These are phyloP conservation scores for Mola mola DNA, from an alignment of 2,113 vertebrate species.

Conservation along the genomic window DNA sequence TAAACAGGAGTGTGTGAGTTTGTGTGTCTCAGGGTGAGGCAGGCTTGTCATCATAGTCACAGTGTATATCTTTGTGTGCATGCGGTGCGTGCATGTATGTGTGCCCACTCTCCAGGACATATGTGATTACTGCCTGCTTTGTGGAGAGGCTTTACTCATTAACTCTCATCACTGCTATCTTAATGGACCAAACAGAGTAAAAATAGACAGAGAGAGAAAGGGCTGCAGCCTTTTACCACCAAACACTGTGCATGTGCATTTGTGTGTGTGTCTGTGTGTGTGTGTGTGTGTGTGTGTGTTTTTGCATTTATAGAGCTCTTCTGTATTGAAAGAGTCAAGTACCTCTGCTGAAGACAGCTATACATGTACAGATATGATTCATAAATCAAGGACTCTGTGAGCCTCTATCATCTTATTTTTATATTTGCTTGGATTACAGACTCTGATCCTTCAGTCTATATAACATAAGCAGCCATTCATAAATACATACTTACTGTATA, in stretches of 20 bases:
- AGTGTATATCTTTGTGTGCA: constrained; percentile 2
- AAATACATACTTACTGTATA: no score
- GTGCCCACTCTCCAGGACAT: constrained; percentile 36
- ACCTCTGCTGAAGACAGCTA: not conserved
- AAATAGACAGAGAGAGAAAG: constrained; percentile 74
- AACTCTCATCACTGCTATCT: constrained; percentile 79
- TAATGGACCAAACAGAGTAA: constrained; percentile 79
- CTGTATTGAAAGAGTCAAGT: not conserved
- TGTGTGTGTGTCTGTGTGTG: constrained; percentile 2
- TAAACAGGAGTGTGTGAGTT: not conserved
- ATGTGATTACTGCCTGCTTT: constrained; percentile 70
- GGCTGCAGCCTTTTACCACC: constrained; percentile 67
- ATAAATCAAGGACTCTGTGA: not conserved
- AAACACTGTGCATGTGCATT: constrained; percentile 24
- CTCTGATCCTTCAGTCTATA: not conserved
- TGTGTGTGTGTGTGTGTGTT: constrained; percentile 2
- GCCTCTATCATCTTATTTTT: not conserved
- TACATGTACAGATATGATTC: not conserved
- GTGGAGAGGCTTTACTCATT: constrained; percentile 76
- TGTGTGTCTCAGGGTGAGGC: not conserved
- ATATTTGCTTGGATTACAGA: not conserved
- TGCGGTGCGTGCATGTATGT: constrained; percentile 10
- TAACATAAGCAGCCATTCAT: no score
- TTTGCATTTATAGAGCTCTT: no score
- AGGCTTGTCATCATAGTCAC: not conserved